Evolutionary conservation across 2,113 vertebrate genomes (phyloP), one percentile per base, ranked within the genome.

Genomic region (Hippocampus guttulatus): DNA sequence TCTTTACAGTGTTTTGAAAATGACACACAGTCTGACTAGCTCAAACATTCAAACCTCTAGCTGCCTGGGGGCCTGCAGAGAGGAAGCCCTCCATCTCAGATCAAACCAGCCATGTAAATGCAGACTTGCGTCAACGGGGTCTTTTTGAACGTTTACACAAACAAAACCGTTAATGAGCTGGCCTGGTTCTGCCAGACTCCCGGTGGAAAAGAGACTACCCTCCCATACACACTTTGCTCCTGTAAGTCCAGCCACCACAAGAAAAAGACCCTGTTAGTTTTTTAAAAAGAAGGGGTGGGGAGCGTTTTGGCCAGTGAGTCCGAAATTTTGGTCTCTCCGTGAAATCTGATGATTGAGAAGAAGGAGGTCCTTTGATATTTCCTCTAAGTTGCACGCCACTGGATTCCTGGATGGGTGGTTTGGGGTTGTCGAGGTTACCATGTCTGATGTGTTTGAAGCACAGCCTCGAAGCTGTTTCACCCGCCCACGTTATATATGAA

Each of bases 121-220:
- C 66, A 58, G 74, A 87, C 90, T 79, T 90, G 64, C 78, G 81
- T 90, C 82, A 88, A 81, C 84, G 8, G 76, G 72, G 69, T 68
- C 80, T 88, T 89, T 88, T 89, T 89, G 71, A 90, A 89, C 88
- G 83, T 80, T 84, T 84, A 85, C 74, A 84, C 84, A 90, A 91
- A 92, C 90, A 90, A 38, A 88, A 83, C 87, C 54, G 72, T 85
- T 88, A 92, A 92, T 87, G 87, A 90, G 76, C 73, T 62, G 82
- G 40, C 80, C 65, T 45, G 57, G 78, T 75, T 80, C 78, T 68
- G 81, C 78, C 0, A 74, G 74, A 38, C 78, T 84, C 85, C 78
- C 77, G 55, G 77, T 84, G 87, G 83, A 89, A 89, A 88, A 43
- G 69, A 30, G 58, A 81, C 75, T 79, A 64, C 85, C 82, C 80